Base-by-base conservation (phyloP, 2,797 vertebrate species). In the Gobio occitaniae region DNA sequence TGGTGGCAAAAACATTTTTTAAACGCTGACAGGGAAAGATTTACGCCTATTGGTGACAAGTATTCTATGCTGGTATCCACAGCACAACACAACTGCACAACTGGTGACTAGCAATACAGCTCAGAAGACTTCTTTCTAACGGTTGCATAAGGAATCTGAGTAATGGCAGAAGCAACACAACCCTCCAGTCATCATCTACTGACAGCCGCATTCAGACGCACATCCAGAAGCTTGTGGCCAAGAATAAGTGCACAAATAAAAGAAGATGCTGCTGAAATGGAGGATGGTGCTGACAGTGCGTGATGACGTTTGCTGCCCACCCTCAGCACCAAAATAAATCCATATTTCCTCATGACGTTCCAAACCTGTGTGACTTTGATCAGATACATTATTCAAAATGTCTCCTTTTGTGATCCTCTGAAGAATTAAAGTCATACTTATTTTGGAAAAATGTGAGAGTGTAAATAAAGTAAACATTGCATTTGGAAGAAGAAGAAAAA, bases 221-320 rank as follows among this genome's bases (percentile, higher is more conserved):
- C 74, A 77, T 77, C 32, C 11, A 21, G 6, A 56, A 56, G 29
- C 29, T 13, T 36, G 2, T 15, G 32, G 32, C 38, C 77, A 78
- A 78, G n/a, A 78, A 78, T 78, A 78, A 78, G 41, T 7, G n/a
- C 56, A 25, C 21, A 78, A 78, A 59, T 41, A 77, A 77, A 21
- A 59, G 54, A 78, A 16, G 19, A 78, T 2, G 12, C 21, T 44
- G 75, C 36, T 25, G 36, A 59, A 61, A n/a, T 4, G n/a, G 54
- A 63, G 56, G 21, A 78, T 44, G 54, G 21, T 25, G 19, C 21
- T 41, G 75, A 61, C 38, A 61, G 75, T 2, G 2, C 38, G 32
- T 32, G 71, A 32, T 72, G n/a, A 36, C 17, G 48, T 32, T 75
- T 12, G 48, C 10, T 54, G 70, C 15, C 25, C 44, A 25, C n/a